Evolutionary conservation across 2,888 invertebrate species (phyloP).

Genomic region (Troilus luridus): DNA sequence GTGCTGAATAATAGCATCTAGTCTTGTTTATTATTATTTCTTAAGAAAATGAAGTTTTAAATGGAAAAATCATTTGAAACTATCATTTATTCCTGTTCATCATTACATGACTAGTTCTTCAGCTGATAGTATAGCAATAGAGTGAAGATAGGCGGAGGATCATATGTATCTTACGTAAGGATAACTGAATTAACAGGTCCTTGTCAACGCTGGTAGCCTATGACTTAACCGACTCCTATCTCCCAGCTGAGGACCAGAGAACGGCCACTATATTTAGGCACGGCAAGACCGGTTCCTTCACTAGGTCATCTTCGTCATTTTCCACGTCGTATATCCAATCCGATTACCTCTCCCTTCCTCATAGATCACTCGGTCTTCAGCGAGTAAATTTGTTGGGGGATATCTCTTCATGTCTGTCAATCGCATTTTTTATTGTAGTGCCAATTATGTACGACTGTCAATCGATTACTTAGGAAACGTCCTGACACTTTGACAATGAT

Average conservation of each 20-base stretch:
- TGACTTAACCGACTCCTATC: slow-evolving; percentile 11
- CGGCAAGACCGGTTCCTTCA: slow-evolving; percentile 4
- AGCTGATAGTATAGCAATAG: not conserved
- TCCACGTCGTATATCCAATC: slow-evolving; percentile 28
- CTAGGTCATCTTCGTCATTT: slow-evolving; percentile 48
- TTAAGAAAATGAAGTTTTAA: not conserved
- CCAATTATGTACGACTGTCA: not conserved
- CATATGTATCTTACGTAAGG: not conserved
- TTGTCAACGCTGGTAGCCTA: not conserved
- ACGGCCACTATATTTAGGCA: slow-evolving; percentile 7
- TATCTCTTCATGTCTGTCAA: not conserved
- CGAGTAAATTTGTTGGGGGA: not conserved
- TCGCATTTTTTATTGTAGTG: not conserved
- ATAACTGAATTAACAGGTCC: not conserved
- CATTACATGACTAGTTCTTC: not conserved
- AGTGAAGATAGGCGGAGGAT: not conserved
- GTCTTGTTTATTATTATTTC: too few species aligned
- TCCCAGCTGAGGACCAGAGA: not conserved
- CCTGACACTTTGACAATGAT: not conserved
- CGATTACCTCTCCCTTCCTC: slow-evolving; percentile 4
- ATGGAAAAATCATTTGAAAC: not conserved
- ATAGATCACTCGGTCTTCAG: slow-evolving; percentile 5
- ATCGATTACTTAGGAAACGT: too few species aligned
- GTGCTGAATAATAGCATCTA: too few species aligned
- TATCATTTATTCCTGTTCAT: not conserved